phyloP scores from a whole-genome alignment of 2,797 vertebrate genomes.

The Pyrocephalus nanus region DNA sequence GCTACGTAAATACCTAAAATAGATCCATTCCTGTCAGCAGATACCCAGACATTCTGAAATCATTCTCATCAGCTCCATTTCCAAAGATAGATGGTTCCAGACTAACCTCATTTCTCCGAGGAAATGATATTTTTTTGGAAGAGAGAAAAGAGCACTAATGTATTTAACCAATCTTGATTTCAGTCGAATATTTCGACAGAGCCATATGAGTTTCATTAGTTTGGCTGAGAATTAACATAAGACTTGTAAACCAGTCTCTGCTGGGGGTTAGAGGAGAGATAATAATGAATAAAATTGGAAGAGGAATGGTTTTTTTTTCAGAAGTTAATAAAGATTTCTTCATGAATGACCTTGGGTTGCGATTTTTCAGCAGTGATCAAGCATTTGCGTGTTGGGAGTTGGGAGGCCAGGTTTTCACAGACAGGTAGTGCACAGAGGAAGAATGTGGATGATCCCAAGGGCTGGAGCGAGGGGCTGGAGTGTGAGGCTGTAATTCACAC shows the following conservation, averaged over 20 bases:
- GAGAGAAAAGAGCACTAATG: background rate
- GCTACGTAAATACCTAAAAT: conserved; percentile 44
- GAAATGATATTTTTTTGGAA: background rate
- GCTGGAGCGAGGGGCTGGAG: background rate
- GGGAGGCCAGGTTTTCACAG: background rate
- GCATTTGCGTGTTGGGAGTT: background rate
- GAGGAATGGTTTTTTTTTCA: background rate
- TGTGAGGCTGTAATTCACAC: conserved; percentile 5
- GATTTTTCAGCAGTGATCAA: background rate
- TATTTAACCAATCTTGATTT: conserved; percentile 32
- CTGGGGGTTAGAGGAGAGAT: background rate
- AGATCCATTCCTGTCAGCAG: conserved; percentile 61
- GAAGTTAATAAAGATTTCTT: background rate
- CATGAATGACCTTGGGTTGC: background rate
- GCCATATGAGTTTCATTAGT: conserved; percentile 1
- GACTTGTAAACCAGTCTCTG: background rate
- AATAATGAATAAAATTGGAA: background rate
- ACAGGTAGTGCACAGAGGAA: background rate
- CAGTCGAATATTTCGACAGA: background rate
- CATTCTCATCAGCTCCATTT: conserved; percentile 49
- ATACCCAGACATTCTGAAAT: conserved; percentile 47
- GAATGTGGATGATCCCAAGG: background rate
- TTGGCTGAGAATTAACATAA: background rate
- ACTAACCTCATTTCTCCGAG: conserved; percentile 34
- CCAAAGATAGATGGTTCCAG: conserved; percentile 59